Evolutionary conservation across 2,888 invertebrate genomes (phyloP).

Genomic region (Leucozona laternaria): DNA sequence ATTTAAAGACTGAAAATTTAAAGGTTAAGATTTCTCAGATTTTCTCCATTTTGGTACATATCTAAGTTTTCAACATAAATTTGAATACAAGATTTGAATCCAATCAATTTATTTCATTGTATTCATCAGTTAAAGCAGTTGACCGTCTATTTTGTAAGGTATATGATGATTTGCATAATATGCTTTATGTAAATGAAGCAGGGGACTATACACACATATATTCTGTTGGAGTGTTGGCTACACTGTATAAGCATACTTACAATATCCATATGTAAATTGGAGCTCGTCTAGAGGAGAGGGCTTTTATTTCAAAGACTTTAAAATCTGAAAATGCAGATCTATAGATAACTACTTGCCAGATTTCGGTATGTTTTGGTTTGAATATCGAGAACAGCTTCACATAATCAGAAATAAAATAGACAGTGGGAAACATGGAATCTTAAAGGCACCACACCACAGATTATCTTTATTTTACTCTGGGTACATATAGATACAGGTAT

Average conservation of each 20-base stretch:
- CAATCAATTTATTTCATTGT: not conserved
- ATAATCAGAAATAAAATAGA: not conserved
- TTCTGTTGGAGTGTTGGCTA: not conserved
- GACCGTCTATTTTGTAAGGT: conserved; percentile 1
- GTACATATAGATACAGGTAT: no score
- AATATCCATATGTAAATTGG: not conserved
- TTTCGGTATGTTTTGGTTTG: not conserved
- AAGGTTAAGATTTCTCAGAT: no score
- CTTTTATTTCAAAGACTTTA: not conserved
- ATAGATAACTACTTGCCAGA: not conserved
- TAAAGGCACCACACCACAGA: not conserved
- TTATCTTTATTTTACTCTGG: conserved; percentile 12
- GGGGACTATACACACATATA: not conserved
- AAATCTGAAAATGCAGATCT: not conserved
- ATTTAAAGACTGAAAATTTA: no score
- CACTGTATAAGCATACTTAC: not conserved
- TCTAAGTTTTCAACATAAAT: no score
- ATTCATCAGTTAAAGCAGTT: conserved; percentile 16
- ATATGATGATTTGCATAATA: conserved; percentile 40
- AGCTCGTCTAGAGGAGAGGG: not conserved
- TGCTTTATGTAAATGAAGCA: conserved; percentile 59
- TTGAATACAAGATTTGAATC: not conserved
- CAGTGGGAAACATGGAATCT: not conserved
- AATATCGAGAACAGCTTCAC: not conserved
- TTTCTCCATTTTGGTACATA: no score